phyloP scores from a whole-genome alignment of 2,797 vertebrate species.

The Epinephelus coioides region DNA sequence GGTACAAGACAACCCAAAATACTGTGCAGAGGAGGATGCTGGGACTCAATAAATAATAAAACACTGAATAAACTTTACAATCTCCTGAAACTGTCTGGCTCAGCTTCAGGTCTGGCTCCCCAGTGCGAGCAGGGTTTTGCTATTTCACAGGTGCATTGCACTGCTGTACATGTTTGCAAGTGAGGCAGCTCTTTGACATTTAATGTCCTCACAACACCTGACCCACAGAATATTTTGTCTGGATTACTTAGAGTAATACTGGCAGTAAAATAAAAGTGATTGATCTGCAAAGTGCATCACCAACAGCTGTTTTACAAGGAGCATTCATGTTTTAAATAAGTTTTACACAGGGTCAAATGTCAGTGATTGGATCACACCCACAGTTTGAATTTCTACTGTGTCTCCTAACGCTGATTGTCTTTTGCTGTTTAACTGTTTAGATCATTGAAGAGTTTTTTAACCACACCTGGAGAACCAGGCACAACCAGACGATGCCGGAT shows the following conservation, averaged over 20 bases:
- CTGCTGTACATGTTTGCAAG: neutral
- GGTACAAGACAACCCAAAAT: neutral
- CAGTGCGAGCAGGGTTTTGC: conserved; percentile 6
- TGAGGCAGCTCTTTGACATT: conserved; percentile 9
- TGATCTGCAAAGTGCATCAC: neutral
- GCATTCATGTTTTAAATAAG: too few species aligned
- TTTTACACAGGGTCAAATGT: neutral
- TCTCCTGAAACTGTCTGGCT: conserved; percentile 48
- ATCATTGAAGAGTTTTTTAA: conserved; percentile 88
- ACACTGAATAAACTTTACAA: conserved; percentile 65
- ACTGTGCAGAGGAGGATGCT: neutral
- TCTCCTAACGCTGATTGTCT: neutral
- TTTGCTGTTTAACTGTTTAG: conserved; percentile 58
- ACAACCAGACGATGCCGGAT: conserved; percentile 84
- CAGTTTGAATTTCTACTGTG: neutral
- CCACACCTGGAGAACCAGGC: conserved; percentile 82
- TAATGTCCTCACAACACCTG: neutral
- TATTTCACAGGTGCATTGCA: conserved; percentile 37
- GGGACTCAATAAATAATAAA: conserved; percentile 65
- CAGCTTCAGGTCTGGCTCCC: conserved; percentile 19
- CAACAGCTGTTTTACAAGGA: neutral
- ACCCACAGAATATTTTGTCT: neutral
- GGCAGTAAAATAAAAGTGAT: neutral
- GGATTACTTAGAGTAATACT: neutral
- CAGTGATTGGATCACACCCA: neutral